Evolutionary conservation across 2,888 invertebrate species (phyloP), one percentile per base, ranked within the genome.

Genomic region (Meta bourneti): DNA sequence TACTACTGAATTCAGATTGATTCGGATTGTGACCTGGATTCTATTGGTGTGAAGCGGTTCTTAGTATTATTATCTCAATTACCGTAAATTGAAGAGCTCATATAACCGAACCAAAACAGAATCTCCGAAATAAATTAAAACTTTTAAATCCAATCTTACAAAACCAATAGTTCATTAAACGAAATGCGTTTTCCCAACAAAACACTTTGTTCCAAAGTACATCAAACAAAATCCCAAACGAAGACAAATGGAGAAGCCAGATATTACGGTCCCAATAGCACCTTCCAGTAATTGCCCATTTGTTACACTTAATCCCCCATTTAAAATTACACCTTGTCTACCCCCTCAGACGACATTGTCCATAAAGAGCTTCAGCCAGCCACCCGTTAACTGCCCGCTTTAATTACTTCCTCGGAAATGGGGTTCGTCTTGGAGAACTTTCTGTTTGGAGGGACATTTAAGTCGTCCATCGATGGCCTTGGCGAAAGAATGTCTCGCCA

Each of bases 261-360:
- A 16, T 11, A 16, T 61, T 61, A 61, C 34, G 19, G 54, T 6
- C 4, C 20, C 61, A 79, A 79, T 61, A n/a, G 54, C 79, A 51
- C 7, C 61, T 61, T 16, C 16, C 61, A 61, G 61, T 79, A 79
- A 79, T 79, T 79, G 61, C 34, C 61, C 34, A 79, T 79, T 61
- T 16, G 61, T 79, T 79, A 79, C 54, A 61, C 54, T 20, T 79
- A 79, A 79, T 61, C 61, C 79, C 34, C 13, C 13, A 79, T 54
- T 79, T 79, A 69, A 79, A 79, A 61, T 61, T 69, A 61, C 79
- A 79, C 61, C 34, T 19, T 61, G 11, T n/a, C 20, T 16, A 6
- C 34, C 7, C 79, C 79, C 52, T 2, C 13, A 7, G 34, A 79
- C 34, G 79, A 61, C 79, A 61, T 8, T 20, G 16, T 2, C 34